Evolutionary conservation across 2,888 invertebrate genomes (phyloP).

Genomic region (Hirtodrosophila cameraria): DNA sequence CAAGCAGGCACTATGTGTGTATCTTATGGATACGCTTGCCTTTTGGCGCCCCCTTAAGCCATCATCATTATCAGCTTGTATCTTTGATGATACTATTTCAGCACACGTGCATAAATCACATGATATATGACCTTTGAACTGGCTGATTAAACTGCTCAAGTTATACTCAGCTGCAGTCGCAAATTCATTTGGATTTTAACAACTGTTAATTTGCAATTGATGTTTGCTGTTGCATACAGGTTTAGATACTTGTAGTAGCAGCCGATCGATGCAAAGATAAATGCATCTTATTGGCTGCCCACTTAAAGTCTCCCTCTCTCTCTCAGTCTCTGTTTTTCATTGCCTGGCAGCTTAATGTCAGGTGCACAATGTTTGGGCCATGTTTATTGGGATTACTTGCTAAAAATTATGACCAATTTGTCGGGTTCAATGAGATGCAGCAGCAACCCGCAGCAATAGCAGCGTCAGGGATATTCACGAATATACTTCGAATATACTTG

Average conservation of each 20-base stretch:
- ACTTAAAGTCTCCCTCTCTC: slow-evolving; percentile 36
- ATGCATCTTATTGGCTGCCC: slow-evolving; percentile 70
- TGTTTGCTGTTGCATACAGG: slow-evolving; percentile 48
- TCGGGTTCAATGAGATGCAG: slow-evolving; percentile 69
- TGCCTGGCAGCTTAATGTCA: slow-evolving; percentile 77
- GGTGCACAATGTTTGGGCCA: slow-evolving; percentile 73
- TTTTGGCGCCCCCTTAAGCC: slow-evolving; percentile 39
- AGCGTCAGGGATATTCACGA: slow-evolving; percentile 32
- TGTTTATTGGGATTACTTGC: slow-evolving; percentile 81
- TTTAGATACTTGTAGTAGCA: slow-evolving; percentile 6
- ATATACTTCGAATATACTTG: not conserved
- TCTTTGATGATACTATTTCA: slow-evolving; percentile 30
- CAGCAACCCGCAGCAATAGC: slow-evolving; percentile 10
- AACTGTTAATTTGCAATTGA: slow-evolving; percentile 74
- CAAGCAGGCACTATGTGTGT: slow-evolving; percentile 7
- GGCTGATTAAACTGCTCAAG: slow-evolving; percentile 43
- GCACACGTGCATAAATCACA: slow-evolving; percentile 31
- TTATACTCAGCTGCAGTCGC: slow-evolving; percentile 36
- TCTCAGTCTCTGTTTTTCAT: slow-evolving; percentile 5
- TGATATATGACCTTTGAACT: slow-evolving; percentile 50
- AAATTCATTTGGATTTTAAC: slow-evolving; percentile 67
- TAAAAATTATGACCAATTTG: slow-evolving; percentile 82
- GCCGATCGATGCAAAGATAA: slow-evolving; percentile 76
- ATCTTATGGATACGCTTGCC: slow-evolving; percentile 14
- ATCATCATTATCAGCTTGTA: slow-evolving; percentile 36